Evolutionary conservation across 2,113 vertebrate species (phyloP), one percentile per base, ranked within the genome.

Genomic region (Chauna torquata): DNA sequence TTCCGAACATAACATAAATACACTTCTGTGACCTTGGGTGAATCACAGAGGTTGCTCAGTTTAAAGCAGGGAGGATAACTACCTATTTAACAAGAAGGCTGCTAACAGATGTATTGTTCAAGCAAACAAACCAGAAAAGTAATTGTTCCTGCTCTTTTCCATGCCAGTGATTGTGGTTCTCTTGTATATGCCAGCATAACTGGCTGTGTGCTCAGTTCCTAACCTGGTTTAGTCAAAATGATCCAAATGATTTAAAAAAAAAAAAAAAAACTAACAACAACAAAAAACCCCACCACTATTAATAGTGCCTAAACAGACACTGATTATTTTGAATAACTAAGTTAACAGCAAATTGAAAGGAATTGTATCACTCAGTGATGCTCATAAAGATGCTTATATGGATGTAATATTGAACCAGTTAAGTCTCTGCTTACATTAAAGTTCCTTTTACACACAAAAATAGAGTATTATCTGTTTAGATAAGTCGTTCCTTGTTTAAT

Each of bases 271-370:
- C n/a, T n/a, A n/a, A n/a, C n/a, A n/a, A n/a, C n/a, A n/a, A n/a
- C n/a, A n/a, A 24, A 25, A 11, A 1, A 0, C 3, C 3, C 9
- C 3, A 58, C 11, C 32, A 8, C 32, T 44, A 14, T 55, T 62
- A 57, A 40, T 49, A 69, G 38, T 64, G 58, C 18, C 62, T 45
- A 74, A n/a, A 40, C 25, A 64, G 71, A 68, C 16, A 7, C 16
- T 40, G 55, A 44, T 90, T 55, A 32, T 82, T 94, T 66, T 70
- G 57, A 3, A 3, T 12, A 68, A 58, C n/a, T 54, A 36, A 44
- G 28, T 45, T 49, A 71, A 75, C 44, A 30, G 34, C 34, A 30
- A 62, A 71, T 52, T n/a, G 22, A 80, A 92, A 71, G 28, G 47
- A 74, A 32, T 45, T 87, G 6, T 49, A 6, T 68, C 27, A 18